Evolutionary conservation across 2,888 invertebrate species (phyloP).

Genomic region (Apodemia zela): DNA sequence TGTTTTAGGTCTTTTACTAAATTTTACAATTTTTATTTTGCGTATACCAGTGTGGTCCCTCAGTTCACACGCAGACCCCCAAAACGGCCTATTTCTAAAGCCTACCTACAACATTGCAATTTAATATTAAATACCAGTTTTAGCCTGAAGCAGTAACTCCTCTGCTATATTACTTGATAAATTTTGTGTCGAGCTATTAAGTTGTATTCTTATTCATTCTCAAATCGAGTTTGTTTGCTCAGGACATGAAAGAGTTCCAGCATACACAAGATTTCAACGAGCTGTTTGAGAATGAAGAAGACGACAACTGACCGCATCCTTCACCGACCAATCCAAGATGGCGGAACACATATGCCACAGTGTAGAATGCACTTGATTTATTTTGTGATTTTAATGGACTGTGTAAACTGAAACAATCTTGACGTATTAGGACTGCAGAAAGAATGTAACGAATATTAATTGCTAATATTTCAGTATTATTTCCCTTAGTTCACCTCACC

Average conservation of each 20-base stretch:
- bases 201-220: slow-evolving; percentile 69
- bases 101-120: too few species aligned
- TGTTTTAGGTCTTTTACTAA: too few species aligned
- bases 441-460: not conserved
- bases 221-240: slow-evolving; percentile 51
- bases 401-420: not conserved
- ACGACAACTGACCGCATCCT: slow-evolving; percentile 59
- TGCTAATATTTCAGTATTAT: not conserved
- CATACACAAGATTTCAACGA: slow-evolving; percentile 71
- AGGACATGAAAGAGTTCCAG: slow-evolving; percentile 75
- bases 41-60: too few species aligned
- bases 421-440: not conserved
- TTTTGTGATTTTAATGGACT: not conserved
- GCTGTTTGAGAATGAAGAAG: slow-evolving; percentile 77
- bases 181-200: slow-evolving; percentile 10
- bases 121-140: not conserved
- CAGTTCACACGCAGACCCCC: too few species aligned
- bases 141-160: not conserved
- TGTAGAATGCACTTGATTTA: slow-evolving; percentile 1
- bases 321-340: not conserved
- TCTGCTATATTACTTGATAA: not conserved
- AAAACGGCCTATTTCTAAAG: too few species aligned
- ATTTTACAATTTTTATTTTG: too few species aligned
- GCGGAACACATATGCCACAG: slow-evolving; percentile 4
- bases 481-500: not conserved